Evolutionary conservation across 2,113 vertebrate genomes (phyloP).

Genomic region (Perca schrenkii): DNA sequence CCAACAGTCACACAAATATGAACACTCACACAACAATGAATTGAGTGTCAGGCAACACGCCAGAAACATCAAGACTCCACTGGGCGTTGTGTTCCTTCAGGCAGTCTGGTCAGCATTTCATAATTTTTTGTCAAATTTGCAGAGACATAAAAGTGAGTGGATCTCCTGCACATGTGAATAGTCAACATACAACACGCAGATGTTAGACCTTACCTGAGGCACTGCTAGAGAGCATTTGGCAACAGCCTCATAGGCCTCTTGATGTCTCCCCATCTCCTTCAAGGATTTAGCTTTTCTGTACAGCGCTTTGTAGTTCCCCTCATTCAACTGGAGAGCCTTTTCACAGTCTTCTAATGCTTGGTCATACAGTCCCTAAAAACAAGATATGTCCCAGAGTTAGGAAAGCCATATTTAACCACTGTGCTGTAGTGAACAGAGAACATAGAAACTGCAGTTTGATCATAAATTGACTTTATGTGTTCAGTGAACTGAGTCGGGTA

Average conservation of each 20-base stretch:
- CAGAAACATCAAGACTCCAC: not conserved
- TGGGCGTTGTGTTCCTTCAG: not conserved
- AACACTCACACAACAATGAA: not conserved
- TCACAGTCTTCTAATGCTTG: slow-evolving; percentile 93
- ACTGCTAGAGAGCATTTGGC: slow-evolving; percentile 95
- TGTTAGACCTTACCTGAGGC: slow-evolving; percentile 88
- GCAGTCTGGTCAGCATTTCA: not conserved
- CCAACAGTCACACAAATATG: not conserved
- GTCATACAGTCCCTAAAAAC: slow-evolving; percentile 88
- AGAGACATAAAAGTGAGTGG: not conserved
- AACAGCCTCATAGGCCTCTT: slow-evolving; percentile 94
- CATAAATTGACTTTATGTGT: slow-evolving; percentile 17
- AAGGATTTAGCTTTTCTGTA: slow-evolving; percentile 94
- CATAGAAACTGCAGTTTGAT: not conserved
- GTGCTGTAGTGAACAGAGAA: not conserved
- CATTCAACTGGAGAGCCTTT: slow-evolving; percentile 89
- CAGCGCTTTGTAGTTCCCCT: slow-evolving; percentile 91
- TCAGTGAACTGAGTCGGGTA: not conserved
- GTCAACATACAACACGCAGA: not conserved
- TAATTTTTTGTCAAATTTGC: slow-evolving; percentile 8
- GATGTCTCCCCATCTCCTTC: slow-evolving; percentile 90
- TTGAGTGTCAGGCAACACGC: not conserved
- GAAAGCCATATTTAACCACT: not conserved
- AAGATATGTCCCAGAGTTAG: not conserved
- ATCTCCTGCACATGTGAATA: not conserved